Percentiles rank a stretch among this genome's conserved stretches.
phyloP scores from a whole-genome alignment of 1,140 invertebrate genomes.

The Eurosta solidaginis region DNA sequence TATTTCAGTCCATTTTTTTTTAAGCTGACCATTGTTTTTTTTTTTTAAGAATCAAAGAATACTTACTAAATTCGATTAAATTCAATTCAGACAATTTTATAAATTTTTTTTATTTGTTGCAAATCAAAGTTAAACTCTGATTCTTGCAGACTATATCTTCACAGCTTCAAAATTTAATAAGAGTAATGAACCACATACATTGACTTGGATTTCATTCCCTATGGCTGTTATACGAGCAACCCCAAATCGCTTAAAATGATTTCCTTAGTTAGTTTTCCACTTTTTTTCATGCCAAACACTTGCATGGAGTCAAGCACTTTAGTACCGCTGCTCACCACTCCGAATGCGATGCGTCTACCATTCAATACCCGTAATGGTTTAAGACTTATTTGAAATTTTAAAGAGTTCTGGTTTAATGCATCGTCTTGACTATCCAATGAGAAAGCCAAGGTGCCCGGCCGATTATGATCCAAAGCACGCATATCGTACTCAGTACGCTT shows the following conservation, averaged over 20 bases:
- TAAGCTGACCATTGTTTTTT: no score
- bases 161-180: no score
- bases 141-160: no score
- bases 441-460: conserved; percentile 50
- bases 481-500: conserved; percentile 1
- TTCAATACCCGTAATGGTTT: conserved; percentile 48
- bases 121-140: no score
- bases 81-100: no score
- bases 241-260: background rate
- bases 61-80: no score
- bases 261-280: background rate
- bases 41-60: no score
- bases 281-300: conserved; percentile 19
- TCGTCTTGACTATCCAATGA: conserved; percentile 48
- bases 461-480: conserved; percentile 44
- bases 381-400: conserved; percentile 50
- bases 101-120: no score
- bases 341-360: conserved; percentile 48
- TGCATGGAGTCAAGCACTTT: conserved; percentile 41
- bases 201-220: no score
- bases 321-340: conserved; percentile 46
- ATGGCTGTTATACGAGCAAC: background rate
- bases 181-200: no score
- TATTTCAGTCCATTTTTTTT: no score
- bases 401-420: conserved; percentile 29